Evolutionary conservation across 2,113 vertebrate genomes (phyloP).

Genomic region (Psittacara wagleri): DNA sequence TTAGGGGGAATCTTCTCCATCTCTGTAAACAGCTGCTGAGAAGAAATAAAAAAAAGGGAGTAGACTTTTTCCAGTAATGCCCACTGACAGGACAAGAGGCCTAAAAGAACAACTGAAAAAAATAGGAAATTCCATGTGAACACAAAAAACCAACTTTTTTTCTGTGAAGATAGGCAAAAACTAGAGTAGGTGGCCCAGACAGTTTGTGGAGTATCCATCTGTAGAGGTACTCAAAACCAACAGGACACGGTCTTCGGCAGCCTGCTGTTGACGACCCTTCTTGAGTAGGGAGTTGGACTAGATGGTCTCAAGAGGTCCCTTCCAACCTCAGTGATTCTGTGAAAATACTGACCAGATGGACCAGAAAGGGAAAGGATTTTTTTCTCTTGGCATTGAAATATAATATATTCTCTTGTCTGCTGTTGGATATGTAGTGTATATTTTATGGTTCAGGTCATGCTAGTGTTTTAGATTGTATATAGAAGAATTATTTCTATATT

Average conservation of each 20-base stretch:
- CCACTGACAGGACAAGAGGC: not conserved
- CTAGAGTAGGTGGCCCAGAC: not conserved
- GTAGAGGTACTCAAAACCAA: not conserved
- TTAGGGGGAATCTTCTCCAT: not conserved
- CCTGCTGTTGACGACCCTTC: not conserved
- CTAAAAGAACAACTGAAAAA: not conserved
- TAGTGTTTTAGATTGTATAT: not conserved
- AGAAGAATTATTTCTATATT: not conserved
- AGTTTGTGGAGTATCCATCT: not conserved
- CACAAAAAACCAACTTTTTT: not conserved
- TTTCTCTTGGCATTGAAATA: not conserved
- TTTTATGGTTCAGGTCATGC: not conserved
- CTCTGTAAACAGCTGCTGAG: not conserved
- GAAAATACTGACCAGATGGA: not conserved
- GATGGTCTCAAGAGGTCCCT: not conserved
- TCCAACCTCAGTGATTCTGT: not conserved
- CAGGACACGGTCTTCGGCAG: not conserved
- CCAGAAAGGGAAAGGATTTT: not conserved
- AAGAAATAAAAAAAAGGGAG: not conserved
- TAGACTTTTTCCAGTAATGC: not conserved
- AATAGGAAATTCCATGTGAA: not conserved
- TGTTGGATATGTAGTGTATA: not conserved
- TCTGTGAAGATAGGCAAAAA: not conserved
- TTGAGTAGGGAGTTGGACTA: not conserved
- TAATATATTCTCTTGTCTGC: not conserved